phyloP scores from a whole-genome alignment of 2,113 vertebrate species.

The Ptychochromis oligacanthus region DNA sequence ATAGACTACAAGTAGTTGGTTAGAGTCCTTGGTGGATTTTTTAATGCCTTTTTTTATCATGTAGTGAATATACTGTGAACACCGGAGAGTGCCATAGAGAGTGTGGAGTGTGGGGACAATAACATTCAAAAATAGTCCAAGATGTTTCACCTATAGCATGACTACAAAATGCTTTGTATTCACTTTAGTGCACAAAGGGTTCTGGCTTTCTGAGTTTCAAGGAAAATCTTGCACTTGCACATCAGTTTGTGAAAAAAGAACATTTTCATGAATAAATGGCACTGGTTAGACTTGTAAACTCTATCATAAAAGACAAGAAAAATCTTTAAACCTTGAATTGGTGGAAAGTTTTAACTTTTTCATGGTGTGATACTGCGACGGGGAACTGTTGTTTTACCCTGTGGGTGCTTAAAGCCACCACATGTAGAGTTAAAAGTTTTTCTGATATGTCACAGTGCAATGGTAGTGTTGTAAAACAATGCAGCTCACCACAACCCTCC shows the following conservation, averaged over 20 bases:
- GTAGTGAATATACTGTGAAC: not conserved
- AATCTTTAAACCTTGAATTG: not conserved
- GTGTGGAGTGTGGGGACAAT: not conserved
- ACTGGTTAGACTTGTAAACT: not conserved
- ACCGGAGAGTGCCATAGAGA: not conserved
- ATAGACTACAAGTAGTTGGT: not conserved
- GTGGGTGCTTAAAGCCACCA: not conserved
- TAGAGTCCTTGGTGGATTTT: not conserved
- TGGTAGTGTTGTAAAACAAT: not conserved
- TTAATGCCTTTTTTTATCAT: constrained; percentile 3
- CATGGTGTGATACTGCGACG: not conserved
- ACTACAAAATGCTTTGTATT: not conserved
- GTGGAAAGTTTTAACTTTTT: not conserved
- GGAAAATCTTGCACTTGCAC: not conserved
- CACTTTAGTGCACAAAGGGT: not conserved
- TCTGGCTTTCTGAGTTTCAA: not conserved
- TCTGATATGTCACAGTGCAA: not conserved
- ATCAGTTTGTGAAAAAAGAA: not conserved
- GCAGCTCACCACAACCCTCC: not conserved
- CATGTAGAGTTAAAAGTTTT: not conserved
- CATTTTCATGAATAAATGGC: not conserved
- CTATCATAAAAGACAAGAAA: not conserved
- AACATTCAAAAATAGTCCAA: not conserved
- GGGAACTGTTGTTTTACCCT: not conserved
- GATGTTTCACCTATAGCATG: not conserved